These are phyloP conservation scores for Phalacrocorax brasilianus DNA, from an alignment of 2,113 vertebrate species.

Conservation along the genomic window DNA sequence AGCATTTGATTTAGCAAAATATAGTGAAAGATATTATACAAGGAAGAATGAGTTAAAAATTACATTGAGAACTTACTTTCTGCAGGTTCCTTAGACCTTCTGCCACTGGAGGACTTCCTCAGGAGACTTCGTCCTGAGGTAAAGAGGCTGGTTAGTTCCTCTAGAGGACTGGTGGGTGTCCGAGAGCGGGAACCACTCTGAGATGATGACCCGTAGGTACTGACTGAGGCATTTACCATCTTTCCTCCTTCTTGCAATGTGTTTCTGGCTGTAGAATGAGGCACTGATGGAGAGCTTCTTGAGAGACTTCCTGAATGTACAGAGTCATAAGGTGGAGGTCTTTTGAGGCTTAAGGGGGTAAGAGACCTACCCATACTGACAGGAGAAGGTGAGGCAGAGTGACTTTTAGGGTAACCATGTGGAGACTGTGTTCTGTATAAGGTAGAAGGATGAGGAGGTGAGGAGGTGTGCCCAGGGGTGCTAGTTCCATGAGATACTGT, in stretches of 20 bases:
- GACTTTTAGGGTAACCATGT: conserved; percentile 90
- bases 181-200: conserved; percentile 85
- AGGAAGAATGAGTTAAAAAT: not conserved
- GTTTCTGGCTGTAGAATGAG: conserved; percentile 82
- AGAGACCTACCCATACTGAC: conserved; percentile 90
- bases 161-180: conserved; percentile 92
- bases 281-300: conserved; percentile 88
- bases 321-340: conserved; percentile 91
- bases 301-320: conserved; percentile 88
- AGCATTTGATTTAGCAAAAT: not conserved
- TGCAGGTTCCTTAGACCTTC: conserved; percentile 84
- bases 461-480: conserved; percentile 83
- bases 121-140: conserved; percentile 85
- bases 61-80: conserved; percentile 82
- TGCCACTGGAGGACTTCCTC: conserved; percentile 86
- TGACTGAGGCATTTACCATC: conserved; percentile 80
- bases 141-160: conserved; percentile 88
- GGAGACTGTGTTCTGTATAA: conserved; percentile 87
- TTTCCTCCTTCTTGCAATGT: conserved; percentile 85
- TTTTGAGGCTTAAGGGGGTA: conserved; percentile 91
- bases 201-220: conserved; percentile 80
- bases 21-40: not conserved
- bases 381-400: conserved; percentile 92
- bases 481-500: conserved; percentile 78
- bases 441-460: conserved; percentile 88